Evolutionary conservation across 2,797 vertebrate species (phyloP).

Genomic region (Fringilla coelebs): DNA sequence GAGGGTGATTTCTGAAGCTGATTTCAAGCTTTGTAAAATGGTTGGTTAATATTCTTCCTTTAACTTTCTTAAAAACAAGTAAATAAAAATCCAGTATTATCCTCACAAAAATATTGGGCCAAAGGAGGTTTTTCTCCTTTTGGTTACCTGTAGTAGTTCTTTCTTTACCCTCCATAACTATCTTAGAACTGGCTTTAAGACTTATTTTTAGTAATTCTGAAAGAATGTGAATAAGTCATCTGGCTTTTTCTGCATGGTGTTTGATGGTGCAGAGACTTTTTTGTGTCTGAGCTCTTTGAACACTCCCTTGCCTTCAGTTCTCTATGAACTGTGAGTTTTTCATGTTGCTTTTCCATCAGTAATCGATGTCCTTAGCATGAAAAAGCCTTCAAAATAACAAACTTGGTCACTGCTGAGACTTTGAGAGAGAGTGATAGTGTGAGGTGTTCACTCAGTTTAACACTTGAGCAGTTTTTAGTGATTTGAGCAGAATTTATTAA

Average conservation of each 20-base stretch:
- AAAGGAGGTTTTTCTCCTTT: not conserved
- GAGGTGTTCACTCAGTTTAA: not conserved
- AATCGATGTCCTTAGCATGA: not conserved
- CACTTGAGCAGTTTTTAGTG: not conserved
- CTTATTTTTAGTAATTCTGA: not conserved
- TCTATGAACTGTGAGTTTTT: not conserved
- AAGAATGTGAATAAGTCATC: not conserved
- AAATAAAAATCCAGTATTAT: not conserved
- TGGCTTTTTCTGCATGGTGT: not conserved
- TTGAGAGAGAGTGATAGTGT: not conserved
- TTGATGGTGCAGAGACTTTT: not conserved
- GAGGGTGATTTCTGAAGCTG: not conserved
- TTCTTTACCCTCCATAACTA: not conserved
- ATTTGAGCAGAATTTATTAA: not conserved
- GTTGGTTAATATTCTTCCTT: not conserved
- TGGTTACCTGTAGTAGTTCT: not conserved
- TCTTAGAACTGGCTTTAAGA: not conserved
- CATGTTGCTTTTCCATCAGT: not conserved
- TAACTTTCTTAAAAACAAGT: not conserved
- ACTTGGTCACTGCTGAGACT: not conserved
- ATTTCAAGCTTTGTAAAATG: not conserved
- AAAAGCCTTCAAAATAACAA: not conserved
- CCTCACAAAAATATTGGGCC: not conserved
- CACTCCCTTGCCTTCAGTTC: not conserved
- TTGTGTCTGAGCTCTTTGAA: not conserved